Evolutionary conservation across 1,140 invertebrate genomes (phyloP).

Genomic region (Coptotermes formosanus): DNA sequence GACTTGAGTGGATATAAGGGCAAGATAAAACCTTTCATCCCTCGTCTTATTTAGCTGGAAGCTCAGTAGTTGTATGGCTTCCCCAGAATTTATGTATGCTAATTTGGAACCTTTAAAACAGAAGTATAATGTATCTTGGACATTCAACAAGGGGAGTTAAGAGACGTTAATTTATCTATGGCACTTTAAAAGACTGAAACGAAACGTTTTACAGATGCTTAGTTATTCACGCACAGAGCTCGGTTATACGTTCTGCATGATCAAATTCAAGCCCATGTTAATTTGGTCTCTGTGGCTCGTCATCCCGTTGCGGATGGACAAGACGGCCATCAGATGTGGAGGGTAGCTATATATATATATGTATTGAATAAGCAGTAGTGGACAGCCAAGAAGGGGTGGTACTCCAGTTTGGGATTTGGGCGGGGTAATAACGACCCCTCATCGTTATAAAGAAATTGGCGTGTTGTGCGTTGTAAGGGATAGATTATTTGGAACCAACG

Average conservation of each 20-base stretch:
- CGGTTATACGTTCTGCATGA: background rate
- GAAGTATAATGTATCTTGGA: background rate
- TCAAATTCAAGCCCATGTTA: background rate
- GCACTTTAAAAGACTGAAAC: background rate
- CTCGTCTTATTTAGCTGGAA: background rate
- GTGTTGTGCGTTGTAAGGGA: too few species aligned
- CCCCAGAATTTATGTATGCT: background rate
- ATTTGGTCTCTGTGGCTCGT: too few species aligned
- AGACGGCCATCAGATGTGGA: too few species aligned
- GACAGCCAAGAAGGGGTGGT: too few species aligned
- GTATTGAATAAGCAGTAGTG: too few species aligned
- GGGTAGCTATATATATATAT: too few species aligned
- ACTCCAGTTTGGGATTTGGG: too few species aligned
- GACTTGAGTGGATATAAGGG: background rate
- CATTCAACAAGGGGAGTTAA: background rate
- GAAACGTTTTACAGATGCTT: background rate
- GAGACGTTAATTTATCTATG: background rate
- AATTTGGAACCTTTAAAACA: background rate
- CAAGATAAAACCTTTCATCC: conserved; percentile 3
- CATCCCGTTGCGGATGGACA: too few species aligned
- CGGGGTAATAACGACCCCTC: too few species aligned
- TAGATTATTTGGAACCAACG: too few species aligned
- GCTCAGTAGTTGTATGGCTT: background rate
- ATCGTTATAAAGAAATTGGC: too few species aligned
- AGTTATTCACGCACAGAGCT: background rate